Conservation (phyloP, 2,113 vertebrate species). For the Garra rufa region DNA sequence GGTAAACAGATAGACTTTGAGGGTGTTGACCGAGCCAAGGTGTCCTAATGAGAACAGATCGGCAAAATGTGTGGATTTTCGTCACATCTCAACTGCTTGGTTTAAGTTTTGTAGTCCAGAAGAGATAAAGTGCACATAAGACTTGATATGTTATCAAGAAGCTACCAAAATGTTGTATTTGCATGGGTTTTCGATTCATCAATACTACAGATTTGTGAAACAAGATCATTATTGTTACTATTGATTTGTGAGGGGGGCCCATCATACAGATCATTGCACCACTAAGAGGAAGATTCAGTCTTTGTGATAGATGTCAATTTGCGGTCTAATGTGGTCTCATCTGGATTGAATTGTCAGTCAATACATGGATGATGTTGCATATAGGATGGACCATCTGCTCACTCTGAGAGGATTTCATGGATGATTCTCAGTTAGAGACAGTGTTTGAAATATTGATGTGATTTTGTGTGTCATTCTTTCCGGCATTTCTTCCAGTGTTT, state of each 20-base stretch:
- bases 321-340: constrained; percentile 36
- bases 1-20: constrained; percentile 52
- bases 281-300: constrained; percentile 11
- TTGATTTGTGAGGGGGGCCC: constrained; percentile 23
- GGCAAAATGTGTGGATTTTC: constrained; percentile 13
- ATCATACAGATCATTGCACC: constrained; percentile 33
- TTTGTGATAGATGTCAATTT: constrained; percentile 30
- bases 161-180: background rate
- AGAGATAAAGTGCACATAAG: background rate
- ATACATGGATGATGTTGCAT: constrained; percentile 45
- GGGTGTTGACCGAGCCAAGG: constrained; percentile 34
- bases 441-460: constrained; percentile 24
- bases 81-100: constrained; percentile 21
- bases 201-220: background rate
- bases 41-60: constrained; percentile 34
- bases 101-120: background rate
- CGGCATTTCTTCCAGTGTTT: background rate
- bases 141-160: background rate
- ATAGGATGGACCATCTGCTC: constrained; percentile 49
- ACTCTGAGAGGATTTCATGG: constrained; percentile 23
- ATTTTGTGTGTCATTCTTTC: background rate
- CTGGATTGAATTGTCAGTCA: constrained; percentile 45
- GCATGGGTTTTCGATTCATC: background rate
- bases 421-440: background rate
- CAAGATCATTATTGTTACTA: constrained; percentile 18